Conservation (phyloP, 37 sponge, comb jelly and placozoan genomes). For the Beroe forskalii region DNA sequence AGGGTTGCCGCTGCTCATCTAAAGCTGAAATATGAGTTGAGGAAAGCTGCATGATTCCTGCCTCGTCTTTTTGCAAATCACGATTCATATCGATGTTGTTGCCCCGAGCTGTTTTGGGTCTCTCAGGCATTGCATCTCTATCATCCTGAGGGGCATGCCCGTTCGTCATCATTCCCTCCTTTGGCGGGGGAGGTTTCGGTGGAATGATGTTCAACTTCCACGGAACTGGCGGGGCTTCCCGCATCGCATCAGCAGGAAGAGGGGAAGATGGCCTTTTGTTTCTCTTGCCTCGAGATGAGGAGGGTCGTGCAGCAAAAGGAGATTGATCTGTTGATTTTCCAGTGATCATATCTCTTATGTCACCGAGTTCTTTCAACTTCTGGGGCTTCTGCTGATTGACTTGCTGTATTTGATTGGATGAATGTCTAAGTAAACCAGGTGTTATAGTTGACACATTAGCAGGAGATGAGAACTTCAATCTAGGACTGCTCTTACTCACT, state of each 20-base stretch:
- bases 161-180: neutral
- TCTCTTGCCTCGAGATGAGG: slow-evolving; percentile 52
- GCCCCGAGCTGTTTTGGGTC: slow-evolving; percentile 48
- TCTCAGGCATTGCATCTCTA: neutral
- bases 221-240: slow-evolving; percentile 16
- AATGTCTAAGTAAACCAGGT: slow-evolving; percentile 47
- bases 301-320: neutral
- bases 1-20: neutral
- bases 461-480: slow-evolving; percentile 14
- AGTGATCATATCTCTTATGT: slow-evolving; percentile 46
- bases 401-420: neutral
- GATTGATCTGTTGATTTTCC: neutral
- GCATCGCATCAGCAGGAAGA: neutral
- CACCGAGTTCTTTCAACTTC: neutral
- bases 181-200: neutral
- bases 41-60: slow-evolving; percentile 31
- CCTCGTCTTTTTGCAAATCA: neutral
- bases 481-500: slow-evolving; percentile 11
- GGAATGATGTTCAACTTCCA: slow-evolving; percentile 60
- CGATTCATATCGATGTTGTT: slow-evolving; percentile 11
- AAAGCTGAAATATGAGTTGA: neutral
- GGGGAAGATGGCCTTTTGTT: slow-evolving; percentile 54
- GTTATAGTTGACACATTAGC: slow-evolving; percentile 48
- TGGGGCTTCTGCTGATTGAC: neutral
- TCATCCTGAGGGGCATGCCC: slow-evolving; percentile 19